Percentiles rank a stretch among this genome's conserved stretches.
Conservation (phyloP, 2,113 vertebrate species). For the Choloepus hoffmanni region DNA sequence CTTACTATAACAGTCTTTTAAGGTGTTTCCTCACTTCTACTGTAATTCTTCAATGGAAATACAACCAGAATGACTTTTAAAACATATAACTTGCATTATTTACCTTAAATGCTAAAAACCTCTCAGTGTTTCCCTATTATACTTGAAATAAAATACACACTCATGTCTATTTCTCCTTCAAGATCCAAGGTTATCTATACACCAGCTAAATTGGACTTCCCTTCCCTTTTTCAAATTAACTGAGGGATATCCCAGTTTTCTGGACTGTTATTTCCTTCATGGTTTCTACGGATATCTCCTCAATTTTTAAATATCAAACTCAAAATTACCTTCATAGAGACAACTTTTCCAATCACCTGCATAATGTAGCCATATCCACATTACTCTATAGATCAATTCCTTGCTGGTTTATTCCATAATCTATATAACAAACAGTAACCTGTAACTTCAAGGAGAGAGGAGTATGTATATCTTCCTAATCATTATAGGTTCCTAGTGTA, state of each 20-base stretch:
- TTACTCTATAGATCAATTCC: background rate
- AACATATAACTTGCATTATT: background rate
- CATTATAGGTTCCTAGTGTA: no score
- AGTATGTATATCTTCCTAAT: background rate
- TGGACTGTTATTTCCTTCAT: background rate
- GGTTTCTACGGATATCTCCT: background rate
- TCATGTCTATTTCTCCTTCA: background rate
- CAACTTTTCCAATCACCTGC: background rate
- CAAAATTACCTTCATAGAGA: background rate
- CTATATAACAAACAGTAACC: background rate
- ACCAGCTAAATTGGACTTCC: background rate
- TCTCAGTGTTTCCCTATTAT: background rate
- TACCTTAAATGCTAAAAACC: background rate
- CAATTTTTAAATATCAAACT: background rate
- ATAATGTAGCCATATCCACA: background rate
- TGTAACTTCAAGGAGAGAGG: background rate
- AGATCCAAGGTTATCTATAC: background rate
- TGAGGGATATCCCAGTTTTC: accelerated
- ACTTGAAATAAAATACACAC: background rate
- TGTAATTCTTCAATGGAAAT: background rate
- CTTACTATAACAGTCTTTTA: background rate
- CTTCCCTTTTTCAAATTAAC: background rate
- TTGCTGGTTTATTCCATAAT: background rate
- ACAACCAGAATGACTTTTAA: background rate
- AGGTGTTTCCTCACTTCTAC: background rate